Evolutionary conservation across 2,797 vertebrate species (phyloP).

Genomic region (Thaleichthys pacificus): DNA sequence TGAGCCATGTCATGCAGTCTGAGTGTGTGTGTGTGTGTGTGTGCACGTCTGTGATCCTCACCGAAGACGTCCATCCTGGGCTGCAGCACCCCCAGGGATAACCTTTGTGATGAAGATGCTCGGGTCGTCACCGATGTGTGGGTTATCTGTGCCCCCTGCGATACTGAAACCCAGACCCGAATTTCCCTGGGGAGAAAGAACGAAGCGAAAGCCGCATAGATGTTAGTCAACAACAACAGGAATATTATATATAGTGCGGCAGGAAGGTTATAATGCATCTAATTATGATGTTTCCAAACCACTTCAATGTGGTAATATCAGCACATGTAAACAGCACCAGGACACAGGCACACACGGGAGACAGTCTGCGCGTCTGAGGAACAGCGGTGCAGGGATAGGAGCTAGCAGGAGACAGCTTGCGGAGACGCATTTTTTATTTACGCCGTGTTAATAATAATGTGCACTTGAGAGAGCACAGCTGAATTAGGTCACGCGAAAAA

Average conservation of each 20-base stretch:
- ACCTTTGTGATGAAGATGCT: conserved; percentile 99
- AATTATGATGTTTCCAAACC: too few species aligned
- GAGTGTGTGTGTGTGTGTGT: conserved; percentile 16
- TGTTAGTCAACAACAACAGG: too few species aligned
- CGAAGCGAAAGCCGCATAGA: too few species aligned
- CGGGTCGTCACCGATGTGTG: conserved; percentile 95
- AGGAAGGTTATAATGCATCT: too few species aligned
- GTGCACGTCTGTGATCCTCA: conserved; percentile 56
- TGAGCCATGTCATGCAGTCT: background rate
- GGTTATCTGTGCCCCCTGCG: conserved; percentile 95
- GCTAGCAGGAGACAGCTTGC: conserved; percentile 18
- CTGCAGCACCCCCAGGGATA: conserved; percentile 91
- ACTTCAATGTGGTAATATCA: background rate
- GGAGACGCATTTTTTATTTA: conserved; percentile 40
- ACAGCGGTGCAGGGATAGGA: background rate
- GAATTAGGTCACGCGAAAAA: conserved; percentile 45
- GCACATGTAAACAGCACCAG: background rate
- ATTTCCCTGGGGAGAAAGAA: conserved; percentile 77
- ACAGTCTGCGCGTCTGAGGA: background rate
- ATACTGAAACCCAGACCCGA: conserved; percentile 98
- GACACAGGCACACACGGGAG: background rate
- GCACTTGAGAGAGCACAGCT: conserved; percentile 28
- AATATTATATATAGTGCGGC: too few species aligned
- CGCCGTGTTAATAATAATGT: conserved; percentile 43
- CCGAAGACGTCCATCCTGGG: conserved; percentile 93